phyloP scores from a whole-genome alignment of 2,797 vertebrate genomes.

The Pempheris klunzingeri region DNA sequence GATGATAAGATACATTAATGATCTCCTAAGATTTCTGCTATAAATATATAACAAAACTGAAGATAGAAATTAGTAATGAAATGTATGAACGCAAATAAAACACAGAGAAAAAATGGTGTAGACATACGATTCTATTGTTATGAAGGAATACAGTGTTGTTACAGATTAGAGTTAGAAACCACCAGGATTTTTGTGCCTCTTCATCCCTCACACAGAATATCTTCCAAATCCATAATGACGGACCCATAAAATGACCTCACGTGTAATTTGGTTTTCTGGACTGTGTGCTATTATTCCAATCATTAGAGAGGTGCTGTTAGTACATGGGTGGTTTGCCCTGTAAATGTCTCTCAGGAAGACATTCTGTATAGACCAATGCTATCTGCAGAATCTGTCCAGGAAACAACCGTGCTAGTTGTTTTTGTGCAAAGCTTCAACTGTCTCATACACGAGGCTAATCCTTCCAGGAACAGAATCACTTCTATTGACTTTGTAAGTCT shows the following conservation, averaged over 20 bases:
- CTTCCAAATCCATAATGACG: neutral
- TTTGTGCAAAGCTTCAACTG: constrained; percentile 1
- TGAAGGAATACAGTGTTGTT: neutral
- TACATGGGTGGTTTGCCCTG: neutral
- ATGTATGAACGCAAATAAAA: neutral
- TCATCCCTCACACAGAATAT: neutral
- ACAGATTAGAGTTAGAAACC: neutral
- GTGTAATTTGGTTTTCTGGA: neutral
- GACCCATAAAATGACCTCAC: neutral
- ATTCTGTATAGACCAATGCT: neutral
- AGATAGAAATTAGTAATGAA: neutral
- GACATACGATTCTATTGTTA: neutral
- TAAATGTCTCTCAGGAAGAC: neutral
- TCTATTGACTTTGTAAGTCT: neutral
- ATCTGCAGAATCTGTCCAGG: constrained; percentile 32
- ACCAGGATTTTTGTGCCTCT: neutral
- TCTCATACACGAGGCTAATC: neutral
- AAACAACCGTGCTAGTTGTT: constrained; percentile 12
- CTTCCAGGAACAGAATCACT: neutral
- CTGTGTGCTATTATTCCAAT: neutral
- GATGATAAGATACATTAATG: neutral
- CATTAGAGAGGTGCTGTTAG: neutral
- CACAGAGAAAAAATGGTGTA: neutral
- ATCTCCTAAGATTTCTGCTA: neutral
- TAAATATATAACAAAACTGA: neutral